Percentiles rank a stretch among this genome's conserved stretches.
Evolutionary conservation across 2,888 invertebrate species (phyloP).

Genomic region (Phytoseiulus persimilis): DNA sequence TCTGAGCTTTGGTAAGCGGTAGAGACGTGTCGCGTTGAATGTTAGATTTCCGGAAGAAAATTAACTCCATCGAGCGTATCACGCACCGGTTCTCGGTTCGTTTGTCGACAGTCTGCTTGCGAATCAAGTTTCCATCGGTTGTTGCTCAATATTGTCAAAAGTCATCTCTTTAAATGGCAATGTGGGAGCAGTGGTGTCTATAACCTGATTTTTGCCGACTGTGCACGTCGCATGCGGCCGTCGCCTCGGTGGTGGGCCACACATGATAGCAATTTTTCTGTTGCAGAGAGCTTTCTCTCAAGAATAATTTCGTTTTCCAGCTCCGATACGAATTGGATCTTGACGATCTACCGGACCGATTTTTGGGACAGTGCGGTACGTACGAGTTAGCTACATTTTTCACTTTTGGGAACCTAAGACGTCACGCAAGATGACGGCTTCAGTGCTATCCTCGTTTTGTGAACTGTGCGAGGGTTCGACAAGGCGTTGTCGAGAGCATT

Average conservation of each 20-base stretch:
- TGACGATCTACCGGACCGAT: constrained; percentile 24
- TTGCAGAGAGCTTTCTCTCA: neutral
- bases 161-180: neutral
- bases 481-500: neutral
- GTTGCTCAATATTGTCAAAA: neutral
- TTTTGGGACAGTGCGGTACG: constrained; percentile 38
- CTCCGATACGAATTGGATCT: constrained; percentile 35
- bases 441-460: neutral
- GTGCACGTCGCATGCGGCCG: neutral
- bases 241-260: neutral
- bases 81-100: neutral
- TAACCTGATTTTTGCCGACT: neutral
- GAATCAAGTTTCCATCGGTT: neutral
- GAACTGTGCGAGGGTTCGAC: neutral
- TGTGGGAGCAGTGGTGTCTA: neutral
- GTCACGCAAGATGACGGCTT: neutral
- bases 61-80: neutral
- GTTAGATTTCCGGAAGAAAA: constrained; percentile 7
- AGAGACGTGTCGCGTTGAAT: constrained; percentile 11
- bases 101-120: neutral
- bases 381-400: neutral
- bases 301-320: neutral
- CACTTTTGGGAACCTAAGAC: neutral
- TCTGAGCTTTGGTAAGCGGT: constrained; percentile 38
- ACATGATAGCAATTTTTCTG: neutral